These are phyloP conservation scores for Falco columbarius DNA, from an alignment of 2,797 vertebrate genomes.

Conservation along the genomic window DNA sequence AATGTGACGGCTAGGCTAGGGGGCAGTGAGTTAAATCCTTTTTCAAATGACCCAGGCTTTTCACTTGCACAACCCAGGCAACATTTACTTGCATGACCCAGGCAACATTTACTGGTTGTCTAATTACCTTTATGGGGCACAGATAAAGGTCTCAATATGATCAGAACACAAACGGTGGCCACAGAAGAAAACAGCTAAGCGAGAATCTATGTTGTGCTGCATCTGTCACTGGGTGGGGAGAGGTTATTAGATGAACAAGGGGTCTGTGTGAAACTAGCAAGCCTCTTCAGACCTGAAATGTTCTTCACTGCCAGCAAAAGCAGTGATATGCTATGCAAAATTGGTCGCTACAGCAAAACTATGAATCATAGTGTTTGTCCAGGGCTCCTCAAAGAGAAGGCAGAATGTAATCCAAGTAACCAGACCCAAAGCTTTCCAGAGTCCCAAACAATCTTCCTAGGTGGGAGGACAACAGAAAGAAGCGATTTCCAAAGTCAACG, in stretches of 20 bases:
- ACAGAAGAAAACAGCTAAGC: background rate
- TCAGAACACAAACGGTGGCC: background rate
- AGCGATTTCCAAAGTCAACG: background rate
- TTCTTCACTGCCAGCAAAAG: background rate
- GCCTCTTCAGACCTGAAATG: background rate
- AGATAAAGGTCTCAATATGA: background rate
- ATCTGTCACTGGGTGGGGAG: background rate
- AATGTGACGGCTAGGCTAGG: background rate
- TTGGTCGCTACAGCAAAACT: background rate
- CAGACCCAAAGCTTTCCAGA: background rate
- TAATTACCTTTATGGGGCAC: background rate
- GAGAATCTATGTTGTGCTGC: background rate
- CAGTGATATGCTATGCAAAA: background rate
- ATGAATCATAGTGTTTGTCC: background rate
- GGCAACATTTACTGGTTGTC: background rate
- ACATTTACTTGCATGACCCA: too few relatives aligned
- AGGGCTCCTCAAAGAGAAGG: background rate
- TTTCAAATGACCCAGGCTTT: background rate
- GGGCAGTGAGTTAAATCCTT: background rate
- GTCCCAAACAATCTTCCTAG: background rate
- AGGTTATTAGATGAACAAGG: background rate
- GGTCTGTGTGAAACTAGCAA: background rate
- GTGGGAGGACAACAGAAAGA: background rate
- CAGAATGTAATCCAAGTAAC: background rate
- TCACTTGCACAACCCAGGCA: too few relatives aligned